Conservation (phyloP, 2,888 invertebrate genomes). For the Sympetrum striolatum region DNA sequence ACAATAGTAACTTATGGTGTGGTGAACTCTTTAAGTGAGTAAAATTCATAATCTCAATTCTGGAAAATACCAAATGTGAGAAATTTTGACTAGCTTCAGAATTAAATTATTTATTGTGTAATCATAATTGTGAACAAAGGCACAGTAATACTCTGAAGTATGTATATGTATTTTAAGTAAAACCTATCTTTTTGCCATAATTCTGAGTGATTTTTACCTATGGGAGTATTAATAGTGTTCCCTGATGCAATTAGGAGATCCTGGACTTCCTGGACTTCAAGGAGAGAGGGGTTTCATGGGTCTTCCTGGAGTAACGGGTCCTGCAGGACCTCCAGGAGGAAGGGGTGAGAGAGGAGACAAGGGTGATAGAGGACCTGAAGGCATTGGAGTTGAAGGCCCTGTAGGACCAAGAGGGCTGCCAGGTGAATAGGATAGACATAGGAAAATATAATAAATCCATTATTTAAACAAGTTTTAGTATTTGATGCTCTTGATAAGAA, state of each 20-base stretch:
- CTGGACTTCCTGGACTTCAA: slow-evolving; percentile 70
- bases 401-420: slow-evolving; percentile 73
- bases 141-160: too few relatives aligned
- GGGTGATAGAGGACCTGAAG: slow-evolving; percentile 74
- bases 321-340: slow-evolving; percentile 67
- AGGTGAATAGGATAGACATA: slow-evolving; percentile 61
- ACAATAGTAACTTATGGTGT: too few relatives aligned
- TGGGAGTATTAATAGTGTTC: background rate
- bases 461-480: slow-evolving; percentile 2
- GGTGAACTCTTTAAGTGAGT: too few relatives aligned
- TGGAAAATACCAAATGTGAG: too few relatives aligned
- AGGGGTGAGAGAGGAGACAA: slow-evolving; percentile 74
- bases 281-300: slow-evolving; percentile 74
- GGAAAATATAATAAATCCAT: background rate
- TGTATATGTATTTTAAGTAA: background rate
- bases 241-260: slow-evolving; percentile 62
- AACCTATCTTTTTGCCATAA: too few relatives aligned
- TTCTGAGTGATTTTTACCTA: too few relatives aligned
- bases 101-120: too few relatives aligned
- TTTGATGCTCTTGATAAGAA: too few relatives aligned
- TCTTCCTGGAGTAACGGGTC: slow-evolving; percentile 67
- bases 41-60: too few relatives aligned
- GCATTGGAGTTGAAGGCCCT: slow-evolving; percentile 76
- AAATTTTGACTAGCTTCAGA: too few relatives aligned
- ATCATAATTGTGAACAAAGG: too few relatives aligned